These are phyloP conservation scores for Neolamprologus multifasciatus DNA, from an alignment of 2,797 vertebrate genomes.

Conservation along the genomic window DNA sequence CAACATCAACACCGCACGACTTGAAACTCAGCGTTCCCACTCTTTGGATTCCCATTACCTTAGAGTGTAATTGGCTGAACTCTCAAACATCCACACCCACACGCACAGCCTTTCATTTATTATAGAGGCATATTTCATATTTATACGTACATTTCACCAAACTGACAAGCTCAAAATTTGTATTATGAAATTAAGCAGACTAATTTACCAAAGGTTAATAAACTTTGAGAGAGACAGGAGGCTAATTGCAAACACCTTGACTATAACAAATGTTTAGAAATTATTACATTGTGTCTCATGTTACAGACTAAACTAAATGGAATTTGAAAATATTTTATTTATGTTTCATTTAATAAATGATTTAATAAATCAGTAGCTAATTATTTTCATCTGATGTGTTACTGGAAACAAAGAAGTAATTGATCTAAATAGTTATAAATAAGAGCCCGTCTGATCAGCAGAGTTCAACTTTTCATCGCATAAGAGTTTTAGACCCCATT, in stretches of 20 bases:
- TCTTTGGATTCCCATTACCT: background rate
- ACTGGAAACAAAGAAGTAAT: constrained; percentile 8
- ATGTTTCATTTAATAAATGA: constrained; percentile 23
- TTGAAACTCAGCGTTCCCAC: background rate
- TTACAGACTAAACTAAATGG: constrained; percentile 22
- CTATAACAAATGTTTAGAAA: background rate
- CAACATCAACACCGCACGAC: background rate
- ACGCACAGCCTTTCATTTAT: background rate
- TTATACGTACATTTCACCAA: background rate
- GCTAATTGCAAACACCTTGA: constrained; percentile 17
- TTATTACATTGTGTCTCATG: background rate
- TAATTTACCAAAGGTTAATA: background rate
- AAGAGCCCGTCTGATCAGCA: background rate
- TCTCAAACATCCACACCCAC: background rate
- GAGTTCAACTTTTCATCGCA: background rate
- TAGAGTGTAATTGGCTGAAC: background rate
- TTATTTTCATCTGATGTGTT: constrained; percentile 7
- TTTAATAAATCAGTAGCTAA: constrained; percentile 28
- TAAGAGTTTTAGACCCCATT: background rate
- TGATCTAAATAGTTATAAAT: constrained; percentile 9
- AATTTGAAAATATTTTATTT: constrained; percentile 10
- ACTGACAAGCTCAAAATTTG: background rate
- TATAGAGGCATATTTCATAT: background rate
- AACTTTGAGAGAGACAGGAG: background rate
- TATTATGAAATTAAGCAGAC: background rate